These are phyloP conservation scores for Crepidodera aurea DNA, from an alignment of 2,888 invertebrate species.

Conservation along the genomic window DNA sequence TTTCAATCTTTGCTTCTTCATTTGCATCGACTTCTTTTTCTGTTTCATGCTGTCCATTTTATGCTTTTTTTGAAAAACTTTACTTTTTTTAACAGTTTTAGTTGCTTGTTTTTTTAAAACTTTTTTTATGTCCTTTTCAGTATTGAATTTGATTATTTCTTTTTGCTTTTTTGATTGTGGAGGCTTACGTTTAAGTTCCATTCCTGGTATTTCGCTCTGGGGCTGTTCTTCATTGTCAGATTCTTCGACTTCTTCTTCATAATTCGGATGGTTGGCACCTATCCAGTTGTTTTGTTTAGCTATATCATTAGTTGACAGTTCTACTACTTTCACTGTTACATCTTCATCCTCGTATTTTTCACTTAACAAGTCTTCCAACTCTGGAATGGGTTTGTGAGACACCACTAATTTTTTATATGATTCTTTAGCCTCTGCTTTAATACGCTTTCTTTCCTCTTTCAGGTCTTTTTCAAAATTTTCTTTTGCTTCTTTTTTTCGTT, in stretches of 20 bases:
- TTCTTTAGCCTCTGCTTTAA: conserved; percentile 77
- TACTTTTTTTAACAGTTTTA: conserved; percentile 78
- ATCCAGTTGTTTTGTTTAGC: conserved; percentile 77
- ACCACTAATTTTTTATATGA: conserved; percentile 77
- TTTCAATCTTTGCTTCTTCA: conserved; percentile 60
- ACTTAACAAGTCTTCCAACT: conserved; percentile 72
- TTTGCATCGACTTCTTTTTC: conserved; percentile 69
- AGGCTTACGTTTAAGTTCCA: conserved; percentile 57
- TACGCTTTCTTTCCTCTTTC: conserved; percentile 78
- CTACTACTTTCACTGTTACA: conserved; percentile 80
- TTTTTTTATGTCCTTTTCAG: conserved; percentile 75
- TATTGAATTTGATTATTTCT: conserved; percentile 56
- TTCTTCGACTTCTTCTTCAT: conserved; percentile 53
- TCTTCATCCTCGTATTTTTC: conserved; percentile 80
- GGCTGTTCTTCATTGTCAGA: conserved; percentile 42
- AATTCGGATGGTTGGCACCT: conserved; percentile 70
- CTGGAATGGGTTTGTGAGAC: conserved; percentile 75
- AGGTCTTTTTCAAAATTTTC: conserved; percentile 74
- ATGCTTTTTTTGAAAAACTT: conserved; percentile 78
- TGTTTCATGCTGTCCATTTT: conserved; percentile 75
- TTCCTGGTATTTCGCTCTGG: conserved; percentile 59
- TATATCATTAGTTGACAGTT: conserved; percentile 74
- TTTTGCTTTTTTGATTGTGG: conserved; percentile 42
- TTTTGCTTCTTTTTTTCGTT: conserved; percentile 77
- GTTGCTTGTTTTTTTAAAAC: conserved; percentile 75